Conservation (phyloP, 2,888 invertebrate genomes). For the Pogonocherus hispidulus region DNA sequence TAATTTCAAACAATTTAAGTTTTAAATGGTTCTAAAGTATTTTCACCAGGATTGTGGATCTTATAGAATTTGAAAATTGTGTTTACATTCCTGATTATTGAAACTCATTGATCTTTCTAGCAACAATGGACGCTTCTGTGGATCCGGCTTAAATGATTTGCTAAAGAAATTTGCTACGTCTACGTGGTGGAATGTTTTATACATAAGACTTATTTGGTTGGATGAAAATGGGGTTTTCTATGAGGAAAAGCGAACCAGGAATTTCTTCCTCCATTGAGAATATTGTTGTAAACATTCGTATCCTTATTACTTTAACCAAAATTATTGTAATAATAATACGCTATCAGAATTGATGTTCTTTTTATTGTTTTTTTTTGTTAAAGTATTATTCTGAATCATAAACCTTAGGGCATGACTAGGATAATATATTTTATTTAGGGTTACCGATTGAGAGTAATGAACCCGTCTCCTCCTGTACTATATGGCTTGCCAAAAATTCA, state of each 20-base stretch:
- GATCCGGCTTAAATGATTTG: constrained; percentile 64
- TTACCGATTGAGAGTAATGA: too few relatives aligned
- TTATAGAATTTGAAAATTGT: constrained; percentile 53
- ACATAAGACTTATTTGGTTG: constrained; percentile 70
- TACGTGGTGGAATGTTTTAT: constrained; percentile 67
- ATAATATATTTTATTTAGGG: constrained; percentile 64
- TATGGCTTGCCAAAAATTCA: too few relatives aligned
- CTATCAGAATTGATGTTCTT: constrained; percentile 62
- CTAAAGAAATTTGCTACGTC: constrained; percentile 66
- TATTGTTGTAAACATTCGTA: constrained; percentile 66
- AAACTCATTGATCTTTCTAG: constrained; percentile 58
- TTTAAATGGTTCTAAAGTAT: too few relatives aligned
- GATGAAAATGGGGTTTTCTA: constrained; percentile 71
- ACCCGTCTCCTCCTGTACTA: too few relatives aligned
- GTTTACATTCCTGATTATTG: constrained; percentile 43
- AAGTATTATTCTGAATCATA: constrained; percentile 50
- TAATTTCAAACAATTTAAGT: too few relatives aligned
- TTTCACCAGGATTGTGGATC: too few relatives aligned
- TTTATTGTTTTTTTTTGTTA: constrained; percentile 57
- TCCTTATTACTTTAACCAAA: constrained; percentile 64
- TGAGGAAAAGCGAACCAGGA: constrained; percentile 62
- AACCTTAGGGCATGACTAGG: constrained; percentile 55
- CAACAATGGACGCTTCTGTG: constrained; percentile 68
- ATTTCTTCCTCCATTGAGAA: constrained; percentile 59
- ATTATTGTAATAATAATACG: constrained; percentile 67